phyloP scores from a whole-genome alignment of 1,140 invertebrate species.

The Melanaphis sacchari region DNA sequence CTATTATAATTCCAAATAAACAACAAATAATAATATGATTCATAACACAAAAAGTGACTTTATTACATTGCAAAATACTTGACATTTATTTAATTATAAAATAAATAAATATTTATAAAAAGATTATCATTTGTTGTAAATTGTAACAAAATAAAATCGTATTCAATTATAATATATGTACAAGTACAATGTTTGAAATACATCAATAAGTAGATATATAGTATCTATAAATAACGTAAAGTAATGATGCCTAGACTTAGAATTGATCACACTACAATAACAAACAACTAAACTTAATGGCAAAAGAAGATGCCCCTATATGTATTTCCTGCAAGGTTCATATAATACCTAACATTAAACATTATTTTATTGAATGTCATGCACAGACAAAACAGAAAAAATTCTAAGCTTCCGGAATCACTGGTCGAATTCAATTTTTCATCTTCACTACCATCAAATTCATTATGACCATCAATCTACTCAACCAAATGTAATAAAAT shows the following conservation, averaged over 20 bases:
- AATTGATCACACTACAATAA: neutral
- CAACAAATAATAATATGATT: too few species aligned
- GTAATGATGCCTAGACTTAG: neutral
- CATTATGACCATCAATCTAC: neutral
- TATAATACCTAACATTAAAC: neutral
- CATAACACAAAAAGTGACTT: too few species aligned
- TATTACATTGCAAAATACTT: too few species aligned
- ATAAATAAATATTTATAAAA: too few species aligned
- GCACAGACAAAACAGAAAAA: neutral
- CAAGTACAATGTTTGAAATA: neutral
- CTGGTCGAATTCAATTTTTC: neutral
- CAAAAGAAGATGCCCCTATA: neutral
- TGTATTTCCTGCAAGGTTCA: neutral
- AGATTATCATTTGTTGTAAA: too few species aligned
- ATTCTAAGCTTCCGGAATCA: neutral
- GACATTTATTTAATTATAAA: too few species aligned
- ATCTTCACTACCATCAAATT: neutral
- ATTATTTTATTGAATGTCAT: neutral
- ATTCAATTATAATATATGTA: neutral
- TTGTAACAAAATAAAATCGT: too few species aligned
- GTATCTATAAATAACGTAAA: neutral
- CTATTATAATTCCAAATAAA: too few species aligned
- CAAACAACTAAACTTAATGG: neutral
- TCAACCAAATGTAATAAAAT: neutral
- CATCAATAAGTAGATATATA: neutral